These are phyloP conservation scores for Tetramorium simillimum DNA, from an alignment of 1,140 invertebrate species.

Conservation along the genomic window DNA sequence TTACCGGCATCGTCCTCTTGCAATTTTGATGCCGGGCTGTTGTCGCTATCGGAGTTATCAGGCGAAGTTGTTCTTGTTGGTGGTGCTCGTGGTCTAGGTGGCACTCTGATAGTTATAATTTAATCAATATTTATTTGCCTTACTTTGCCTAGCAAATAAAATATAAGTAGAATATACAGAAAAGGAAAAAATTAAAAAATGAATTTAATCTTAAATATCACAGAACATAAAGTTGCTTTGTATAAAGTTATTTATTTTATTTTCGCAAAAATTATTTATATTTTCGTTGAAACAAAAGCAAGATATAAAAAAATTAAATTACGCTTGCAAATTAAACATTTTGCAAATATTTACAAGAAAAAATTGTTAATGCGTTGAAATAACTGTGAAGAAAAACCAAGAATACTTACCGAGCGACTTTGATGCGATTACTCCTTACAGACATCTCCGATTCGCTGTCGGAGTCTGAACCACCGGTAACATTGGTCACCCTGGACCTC, in stretches of 20 bases:
- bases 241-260: neutral
- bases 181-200: neutral
- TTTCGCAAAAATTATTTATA: neutral
- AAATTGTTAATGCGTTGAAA: neutral
- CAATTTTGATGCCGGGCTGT: conserved; percentile 84
- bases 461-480: conserved; percentile 78
- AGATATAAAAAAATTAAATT: neutral
- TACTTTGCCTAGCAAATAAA: neutral
- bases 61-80: conserved; percentile 77
- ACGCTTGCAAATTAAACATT: neutral
- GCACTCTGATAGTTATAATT: conserved; percentile 71
- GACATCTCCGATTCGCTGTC: conserved; percentile 81
- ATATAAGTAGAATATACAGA: neutral
- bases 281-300: neutral
- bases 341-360: neutral
- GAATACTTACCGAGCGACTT: conserved; percentile 65
- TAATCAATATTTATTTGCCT: neutral
- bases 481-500: conserved; percentile 77
- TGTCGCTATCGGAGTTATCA: conserved; percentile 83
- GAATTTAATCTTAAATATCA: neutral
- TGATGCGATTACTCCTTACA: conserved; percentile 76
- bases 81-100: conserved; percentile 80
- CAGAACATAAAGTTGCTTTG: neutral
- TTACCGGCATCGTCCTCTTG: conserved; percentile 86
- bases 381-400: neutral